Evolutionary conservation across 2,113 vertebrate genomes (phyloP).

Genomic region (Colaptes auratus): DNA sequence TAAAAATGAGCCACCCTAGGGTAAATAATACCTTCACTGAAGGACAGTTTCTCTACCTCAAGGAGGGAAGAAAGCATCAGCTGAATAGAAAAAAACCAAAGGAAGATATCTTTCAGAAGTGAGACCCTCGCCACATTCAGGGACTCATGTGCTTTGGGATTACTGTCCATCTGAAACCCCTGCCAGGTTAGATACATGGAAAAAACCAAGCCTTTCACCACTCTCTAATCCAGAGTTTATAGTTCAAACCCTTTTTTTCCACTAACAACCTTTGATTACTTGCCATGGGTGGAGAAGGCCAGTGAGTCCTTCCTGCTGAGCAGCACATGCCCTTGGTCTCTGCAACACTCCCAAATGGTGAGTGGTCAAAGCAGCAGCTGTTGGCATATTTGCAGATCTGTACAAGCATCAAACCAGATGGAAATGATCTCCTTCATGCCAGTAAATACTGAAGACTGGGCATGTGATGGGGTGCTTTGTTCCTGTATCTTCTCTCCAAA

Average conservation of each 20-base stretch:
- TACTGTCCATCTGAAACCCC: background rate
- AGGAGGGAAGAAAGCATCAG: background rate
- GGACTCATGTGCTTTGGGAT: background rate
- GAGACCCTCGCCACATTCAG: background rate
- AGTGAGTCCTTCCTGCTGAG: background rate
- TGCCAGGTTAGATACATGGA: background rate
- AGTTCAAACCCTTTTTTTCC: background rate
- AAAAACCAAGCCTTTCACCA: background rate
- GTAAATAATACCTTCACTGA: background rate
- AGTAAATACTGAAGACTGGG: background rate
- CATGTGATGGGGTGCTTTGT: background rate
- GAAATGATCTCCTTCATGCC: background rate
- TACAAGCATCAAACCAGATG: background rate
- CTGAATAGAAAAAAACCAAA: background rate
- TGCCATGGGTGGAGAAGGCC: background rate
- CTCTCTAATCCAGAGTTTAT: background rate
- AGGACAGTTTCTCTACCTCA: background rate
- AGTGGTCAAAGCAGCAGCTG: background rate
- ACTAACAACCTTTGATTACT: background rate
- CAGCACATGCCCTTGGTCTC: background rate
- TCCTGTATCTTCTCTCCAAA: background rate
- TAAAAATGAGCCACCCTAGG: background rate
- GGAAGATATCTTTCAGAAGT: accelerated
- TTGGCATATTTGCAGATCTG: background rate
- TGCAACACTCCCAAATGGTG: background rate